phyloP scores from a whole-genome alignment of 2,113 vertebrate genomes.

The Lepus europaeus region DNA sequence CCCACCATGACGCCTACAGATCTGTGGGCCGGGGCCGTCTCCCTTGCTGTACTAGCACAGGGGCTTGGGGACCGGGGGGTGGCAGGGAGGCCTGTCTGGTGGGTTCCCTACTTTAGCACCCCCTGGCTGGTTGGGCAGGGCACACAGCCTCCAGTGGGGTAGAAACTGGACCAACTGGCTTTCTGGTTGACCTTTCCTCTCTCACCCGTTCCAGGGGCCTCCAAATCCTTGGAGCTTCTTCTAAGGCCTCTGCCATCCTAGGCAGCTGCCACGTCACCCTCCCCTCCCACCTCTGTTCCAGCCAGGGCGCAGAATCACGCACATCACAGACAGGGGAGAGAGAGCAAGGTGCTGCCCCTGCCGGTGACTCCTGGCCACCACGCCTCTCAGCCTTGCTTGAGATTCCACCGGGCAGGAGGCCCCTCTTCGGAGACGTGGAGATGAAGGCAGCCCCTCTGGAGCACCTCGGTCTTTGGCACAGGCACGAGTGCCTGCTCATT shows the following conservation, averaged over 20 bases:
- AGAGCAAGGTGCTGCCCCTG: rapidly evolving
- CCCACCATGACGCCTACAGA: rapidly evolving
- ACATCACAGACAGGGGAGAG: not conserved
- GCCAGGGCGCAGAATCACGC: no score
- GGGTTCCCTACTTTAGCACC: not conserved
- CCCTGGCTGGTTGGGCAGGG: no score
- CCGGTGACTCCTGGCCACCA: not conserved
- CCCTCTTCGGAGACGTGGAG: not conserved
- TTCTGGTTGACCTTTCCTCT: not conserved
- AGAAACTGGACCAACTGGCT: rapidly evolving
- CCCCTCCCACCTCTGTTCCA: not conserved
- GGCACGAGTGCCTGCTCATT: rapidly evolving
- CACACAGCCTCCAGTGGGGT: rapidly evolving
- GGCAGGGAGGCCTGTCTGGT: not conserved
- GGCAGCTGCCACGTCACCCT: not conserved
- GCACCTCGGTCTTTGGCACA: not conserved
- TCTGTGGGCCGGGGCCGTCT: no score
- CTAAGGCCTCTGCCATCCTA: not conserved
- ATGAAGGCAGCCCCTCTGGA: no score
- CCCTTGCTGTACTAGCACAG: rapidly evolving
- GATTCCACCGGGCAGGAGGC: not conserved
- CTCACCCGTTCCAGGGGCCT: not conserved
- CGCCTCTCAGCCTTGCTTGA: no score
- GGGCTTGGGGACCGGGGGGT: rapidly evolving
- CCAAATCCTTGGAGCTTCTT: not conserved